phyloP scores from a whole-genome alignment of 2,888 invertebrate genomes.

The Lasioglossum marginatum region DNA sequence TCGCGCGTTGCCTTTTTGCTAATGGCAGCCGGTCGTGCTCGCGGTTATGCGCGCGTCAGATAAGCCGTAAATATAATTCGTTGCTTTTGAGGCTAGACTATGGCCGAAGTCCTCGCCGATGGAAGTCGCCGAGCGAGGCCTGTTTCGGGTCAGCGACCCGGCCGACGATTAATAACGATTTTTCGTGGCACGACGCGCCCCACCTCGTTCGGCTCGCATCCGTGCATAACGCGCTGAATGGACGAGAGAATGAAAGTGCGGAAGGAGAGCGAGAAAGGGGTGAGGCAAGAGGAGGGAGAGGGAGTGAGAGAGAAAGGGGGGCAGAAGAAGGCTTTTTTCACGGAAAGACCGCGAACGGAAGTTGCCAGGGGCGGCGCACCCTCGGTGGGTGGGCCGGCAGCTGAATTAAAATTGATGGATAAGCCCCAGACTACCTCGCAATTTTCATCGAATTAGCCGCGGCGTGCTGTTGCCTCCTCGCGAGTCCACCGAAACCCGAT shows the following conservation, averaged over 20 bases:
- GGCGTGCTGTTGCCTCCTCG: slow-evolving; percentile 48
- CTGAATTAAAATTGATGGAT: slow-evolving; percentile 73
- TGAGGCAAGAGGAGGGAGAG: slow-evolving; percentile 21
- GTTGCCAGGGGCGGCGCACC: slow-evolving; percentile 72
- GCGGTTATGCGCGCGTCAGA: slow-evolving; percentile 60
- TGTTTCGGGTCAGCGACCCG: slow-evolving; percentile 68
- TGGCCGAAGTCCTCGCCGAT: slow-evolving; percentile 37
- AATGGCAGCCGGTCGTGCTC: slow-evolving; percentile 65
- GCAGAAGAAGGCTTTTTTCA: slow-evolving; percentile 53
- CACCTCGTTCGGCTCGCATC: slow-evolving; percentile 48
- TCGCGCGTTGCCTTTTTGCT: slow-evolving; percentile 44
- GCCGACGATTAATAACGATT: slow-evolving; percentile 75
- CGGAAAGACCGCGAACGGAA: slow-evolving; percentile 71
- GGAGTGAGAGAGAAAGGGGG: slow-evolving; percentile 28
- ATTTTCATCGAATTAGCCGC: slow-evolving; percentile 70
- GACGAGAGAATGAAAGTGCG: slow-evolving; percentile 45
- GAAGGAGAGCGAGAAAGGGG: slow-evolving; percentile 39
- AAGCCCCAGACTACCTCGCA: slow-evolving; percentile 67
- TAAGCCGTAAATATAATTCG: slow-evolving; percentile 76
- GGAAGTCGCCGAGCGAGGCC: slow-evolving; percentile 40
- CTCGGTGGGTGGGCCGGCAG: slow-evolving; percentile 67
- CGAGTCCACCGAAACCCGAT: slow-evolving; percentile 32
- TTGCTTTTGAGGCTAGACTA: slow-evolving; percentile 67
- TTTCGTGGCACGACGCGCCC: slow-evolving; percentile 60
- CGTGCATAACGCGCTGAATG: slow-evolving; percentile 64